Percentiles rank a stretch among this genome's conserved stretches.
Evolutionary conservation across 2,797 vertebrate genomes (phyloP).

Genomic region (Eulemur rubriventer): DNA sequence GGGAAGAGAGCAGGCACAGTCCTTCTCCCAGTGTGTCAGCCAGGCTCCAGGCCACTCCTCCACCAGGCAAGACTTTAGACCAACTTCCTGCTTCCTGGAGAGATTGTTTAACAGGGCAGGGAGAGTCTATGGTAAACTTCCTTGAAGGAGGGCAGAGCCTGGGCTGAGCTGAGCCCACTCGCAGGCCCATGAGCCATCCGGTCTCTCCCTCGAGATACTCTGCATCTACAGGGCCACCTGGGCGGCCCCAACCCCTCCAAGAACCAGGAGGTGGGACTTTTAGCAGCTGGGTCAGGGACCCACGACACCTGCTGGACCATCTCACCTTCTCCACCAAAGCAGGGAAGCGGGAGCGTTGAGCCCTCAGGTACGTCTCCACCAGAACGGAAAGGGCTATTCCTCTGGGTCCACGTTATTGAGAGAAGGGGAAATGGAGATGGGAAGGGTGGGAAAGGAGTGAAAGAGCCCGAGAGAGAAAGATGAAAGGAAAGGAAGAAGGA

Average conservation of each 20-base stretch:
- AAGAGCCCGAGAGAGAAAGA: background rate
- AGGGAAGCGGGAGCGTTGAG: background rate
- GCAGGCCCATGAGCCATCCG: background rate
- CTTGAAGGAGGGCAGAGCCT: background rate
- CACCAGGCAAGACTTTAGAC: background rate
- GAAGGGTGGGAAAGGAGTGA: background rate
- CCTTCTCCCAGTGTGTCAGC: background rate
- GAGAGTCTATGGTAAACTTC: background rate
- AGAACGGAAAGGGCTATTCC: background rate
- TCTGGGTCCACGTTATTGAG: background rate
- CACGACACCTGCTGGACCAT: background rate
- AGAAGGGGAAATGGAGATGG: background rate
- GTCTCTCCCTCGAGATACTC: background rate
- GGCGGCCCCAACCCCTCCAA: background rate
- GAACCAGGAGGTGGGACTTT: background rate
- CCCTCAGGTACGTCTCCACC: constrained; percentile 54
- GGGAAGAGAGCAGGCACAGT: background rate
- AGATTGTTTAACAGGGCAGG: constrained; percentile 47
- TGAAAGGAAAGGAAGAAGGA: background rate
- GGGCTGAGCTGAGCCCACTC: background rate
- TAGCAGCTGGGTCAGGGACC: background rate
- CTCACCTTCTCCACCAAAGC: background rate
- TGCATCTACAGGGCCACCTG: rapidly evolving
- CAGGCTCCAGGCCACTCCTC: background rate
- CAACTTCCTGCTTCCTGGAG: constrained; percentile 75